phyloP scores from a whole-genome alignment of 1,140 invertebrate genomes.

The Dinothrombium tinctorium region DNA sequence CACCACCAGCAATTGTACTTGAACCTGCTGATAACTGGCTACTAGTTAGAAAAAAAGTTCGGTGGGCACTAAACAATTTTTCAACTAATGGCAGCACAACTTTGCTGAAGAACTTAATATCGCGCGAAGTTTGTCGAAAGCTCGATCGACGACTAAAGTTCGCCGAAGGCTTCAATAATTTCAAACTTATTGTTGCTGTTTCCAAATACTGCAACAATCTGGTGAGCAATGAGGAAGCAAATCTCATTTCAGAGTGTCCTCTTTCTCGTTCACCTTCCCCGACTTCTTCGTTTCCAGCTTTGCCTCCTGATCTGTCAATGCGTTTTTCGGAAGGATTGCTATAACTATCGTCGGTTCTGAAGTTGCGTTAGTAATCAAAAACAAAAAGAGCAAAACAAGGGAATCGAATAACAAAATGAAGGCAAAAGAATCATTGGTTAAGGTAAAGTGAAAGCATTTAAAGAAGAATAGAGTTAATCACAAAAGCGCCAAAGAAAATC shows the following conservation, averaged over 20 bases:
- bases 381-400: background rate
- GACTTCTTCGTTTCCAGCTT: background rate
- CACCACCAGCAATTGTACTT: slow-evolving; percentile 59
- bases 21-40: slow-evolving; percentile 69
- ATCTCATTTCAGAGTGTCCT: slow-evolving; percentile 41
- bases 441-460: background rate
- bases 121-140: slow-evolving; percentile 81
- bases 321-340: no score
- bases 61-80: slow-evolving; percentile 94
- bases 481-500: no score
- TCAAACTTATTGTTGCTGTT: slow-evolving; percentile 90
- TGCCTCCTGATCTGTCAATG: background rate
- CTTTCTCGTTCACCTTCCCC: background rate
- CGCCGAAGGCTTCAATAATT: slow-evolving; percentile 70
- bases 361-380: no score
- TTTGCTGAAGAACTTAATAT: slow-evolving; percentile 99
- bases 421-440: background rate
- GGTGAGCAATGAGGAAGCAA: slow-evolving; percentile 87
- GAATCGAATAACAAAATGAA: background rate
- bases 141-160: slow-evolving; percentile 75
- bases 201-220: slow-evolving; percentile 93
- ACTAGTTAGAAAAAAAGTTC: slow-evolving; percentile 85
- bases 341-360: no score
- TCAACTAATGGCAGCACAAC: slow-evolving; percentile 92
- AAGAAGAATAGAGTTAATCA: no score